Evolutionary conservation across 2,797 vertebrate species (phyloP).

Genomic region (Sparidentex hasta): DNA sequence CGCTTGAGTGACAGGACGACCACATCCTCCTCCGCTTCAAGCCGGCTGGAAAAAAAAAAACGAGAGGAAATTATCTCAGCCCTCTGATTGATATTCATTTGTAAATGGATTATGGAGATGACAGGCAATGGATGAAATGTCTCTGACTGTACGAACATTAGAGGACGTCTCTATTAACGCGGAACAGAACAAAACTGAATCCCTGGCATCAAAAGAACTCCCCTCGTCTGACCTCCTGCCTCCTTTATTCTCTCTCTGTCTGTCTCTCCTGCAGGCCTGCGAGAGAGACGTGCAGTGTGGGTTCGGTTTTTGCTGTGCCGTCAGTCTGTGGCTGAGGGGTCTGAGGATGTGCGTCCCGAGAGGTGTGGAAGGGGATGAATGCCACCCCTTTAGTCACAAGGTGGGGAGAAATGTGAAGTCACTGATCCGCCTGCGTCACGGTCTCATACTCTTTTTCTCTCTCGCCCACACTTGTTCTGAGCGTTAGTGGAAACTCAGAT

Average conservation of each 20-base stretch:
- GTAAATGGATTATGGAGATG: conserved; percentile 75
- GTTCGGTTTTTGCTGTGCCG: conserved; percentile 90
- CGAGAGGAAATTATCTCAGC: conserved; percentile 69
- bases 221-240: not conserved
- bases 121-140: conserved; percentile 54
- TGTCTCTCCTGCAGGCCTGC: conserved; percentile 86
- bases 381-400: conserved; percentile 94
- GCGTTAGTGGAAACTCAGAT: conserved; percentile 40
- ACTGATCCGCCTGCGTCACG: conserved; percentile 24
- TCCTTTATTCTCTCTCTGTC: not conserved
- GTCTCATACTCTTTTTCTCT: not conserved
- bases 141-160: conserved; percentile 30
- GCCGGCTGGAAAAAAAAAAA: conserved; percentile 50
- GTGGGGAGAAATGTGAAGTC: conserved; percentile 73
- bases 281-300: conserved; percentile 92
- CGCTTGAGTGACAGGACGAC: conserved; percentile 53
- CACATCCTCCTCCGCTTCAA: conserved; percentile 64
- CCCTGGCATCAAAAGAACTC: conserved; percentile 20
- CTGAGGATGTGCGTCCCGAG: conserved; percentile 92
- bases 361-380: conserved; percentile 91
- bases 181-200: conserved; percentile 23
- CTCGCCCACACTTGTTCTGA: conserved; percentile 19
- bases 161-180: conserved; percentile 30
- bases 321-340: conserved; percentile 93
- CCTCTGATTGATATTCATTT: conserved; percentile 68